Evolutionary conservation across 2,113 vertebrate genomes (phyloP).

Genomic region (Ceratotherium simum): DNA sequence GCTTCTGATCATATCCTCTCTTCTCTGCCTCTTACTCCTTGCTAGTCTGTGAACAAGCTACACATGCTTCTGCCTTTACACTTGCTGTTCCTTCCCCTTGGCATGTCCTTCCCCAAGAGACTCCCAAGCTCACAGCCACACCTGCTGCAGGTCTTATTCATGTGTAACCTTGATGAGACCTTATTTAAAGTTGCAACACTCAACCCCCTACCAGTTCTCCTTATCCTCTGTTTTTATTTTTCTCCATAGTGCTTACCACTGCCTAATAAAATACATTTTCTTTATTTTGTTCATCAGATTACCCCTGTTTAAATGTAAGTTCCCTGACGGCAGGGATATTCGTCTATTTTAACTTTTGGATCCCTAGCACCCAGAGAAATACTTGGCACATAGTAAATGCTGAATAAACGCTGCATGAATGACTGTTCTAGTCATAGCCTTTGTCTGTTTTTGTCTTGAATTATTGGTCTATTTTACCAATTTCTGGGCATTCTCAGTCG

Average conservation of each 20-base stretch:
- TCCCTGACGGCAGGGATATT: not conserved
- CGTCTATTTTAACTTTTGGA: not conserved
- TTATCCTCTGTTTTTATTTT: not conserved
- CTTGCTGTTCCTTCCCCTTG: not conserved
- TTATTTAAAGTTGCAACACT: not conserved
- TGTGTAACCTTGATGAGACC: not conserved
- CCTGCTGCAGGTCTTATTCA: not conserved
- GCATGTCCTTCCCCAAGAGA: accelerated
- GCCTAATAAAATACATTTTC: not conserved
- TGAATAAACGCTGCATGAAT: not conserved
- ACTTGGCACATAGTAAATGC: not conserved
- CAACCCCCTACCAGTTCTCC: not conserved
- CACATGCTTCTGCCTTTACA: not conserved
- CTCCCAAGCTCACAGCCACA: no score
- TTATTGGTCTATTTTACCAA: not conserved
- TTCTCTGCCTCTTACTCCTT: not conserved
- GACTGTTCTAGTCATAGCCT: not conserved
- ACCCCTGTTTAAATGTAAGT: not conserved
- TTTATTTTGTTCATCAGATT: not conserved
- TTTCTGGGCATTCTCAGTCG: not conserved
- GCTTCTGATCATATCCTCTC: not conserved
- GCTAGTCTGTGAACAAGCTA: not conserved
- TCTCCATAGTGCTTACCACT: not conserved
- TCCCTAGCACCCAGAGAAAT: not conserved
- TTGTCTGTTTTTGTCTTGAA: not conserved